A percentile compares a stretch with the other conserved stretches of the same genome.
Conservation (phyloP, 2,888 invertebrate species). For the Apomyelois bistriatella region DNA sequence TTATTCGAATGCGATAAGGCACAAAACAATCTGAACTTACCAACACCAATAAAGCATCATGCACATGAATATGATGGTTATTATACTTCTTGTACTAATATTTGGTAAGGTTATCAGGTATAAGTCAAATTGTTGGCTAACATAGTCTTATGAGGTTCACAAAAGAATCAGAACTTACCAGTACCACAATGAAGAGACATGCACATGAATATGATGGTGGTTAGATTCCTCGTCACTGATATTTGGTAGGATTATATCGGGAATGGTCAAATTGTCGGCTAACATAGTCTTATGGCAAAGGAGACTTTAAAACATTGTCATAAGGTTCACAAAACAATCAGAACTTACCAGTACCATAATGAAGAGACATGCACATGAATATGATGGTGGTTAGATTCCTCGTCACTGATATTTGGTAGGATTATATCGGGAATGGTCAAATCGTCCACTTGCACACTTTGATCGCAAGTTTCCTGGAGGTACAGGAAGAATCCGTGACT, state of each 20-base stretch:
- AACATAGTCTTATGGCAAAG: no score
- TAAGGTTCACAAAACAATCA: not conserved
- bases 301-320: no score
- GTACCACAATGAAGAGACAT: slow-evolving; percentile 87
- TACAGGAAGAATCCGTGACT: slow-evolving; percentile 89
- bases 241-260: slow-evolving; percentile 38
- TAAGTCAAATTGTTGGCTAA: no score
- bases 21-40: no score
- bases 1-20: no score
- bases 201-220: slow-evolving; percentile 83
- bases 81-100: no score
- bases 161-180: no score
- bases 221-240: slow-evolving; percentile 57
- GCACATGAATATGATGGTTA: no score
- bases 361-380: slow-evolving; percentile 86
- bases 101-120: no score
- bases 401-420: slow-evolving; percentile 51
- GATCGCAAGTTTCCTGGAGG: slow-evolving; percentile 75
- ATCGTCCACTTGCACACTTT: slow-evolving; percentile 59
- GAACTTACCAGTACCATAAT: slow-evolving; percentile 83
- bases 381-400: slow-evolving; percentile 74
- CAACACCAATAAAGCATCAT: no score
- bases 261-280: slow-evolving; percentile 46
- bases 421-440: slow-evolving; percentile 38
- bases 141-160: no score